phyloP scores from a whole-genome alignment of 2,888 invertebrate genomes.

The Aproaerema taeniolella region DNA sequence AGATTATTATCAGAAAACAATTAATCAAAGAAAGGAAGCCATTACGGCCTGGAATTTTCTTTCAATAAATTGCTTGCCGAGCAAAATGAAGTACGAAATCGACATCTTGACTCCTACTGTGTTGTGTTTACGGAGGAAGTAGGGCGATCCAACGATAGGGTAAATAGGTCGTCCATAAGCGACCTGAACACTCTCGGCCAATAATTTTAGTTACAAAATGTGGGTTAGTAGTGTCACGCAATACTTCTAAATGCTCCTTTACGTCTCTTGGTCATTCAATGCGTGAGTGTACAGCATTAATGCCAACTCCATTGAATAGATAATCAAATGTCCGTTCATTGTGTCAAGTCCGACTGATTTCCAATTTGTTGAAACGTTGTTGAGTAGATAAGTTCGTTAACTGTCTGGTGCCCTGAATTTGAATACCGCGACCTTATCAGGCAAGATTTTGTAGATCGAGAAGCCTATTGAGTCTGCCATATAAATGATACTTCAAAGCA shows the following conservation, averaged over 20 bases:
- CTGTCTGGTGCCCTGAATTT: neutral
- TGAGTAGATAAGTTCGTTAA: neutral
- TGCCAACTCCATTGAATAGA: constrained; percentile 18
- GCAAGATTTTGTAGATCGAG: too few relatives aligned
- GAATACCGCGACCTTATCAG: too few relatives aligned
- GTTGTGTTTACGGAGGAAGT: constrained; percentile 43
- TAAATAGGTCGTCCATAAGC: constrained; percentile 64
- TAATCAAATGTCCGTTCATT: constrained; percentile 20
- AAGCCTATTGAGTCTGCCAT: too few relatives aligned
- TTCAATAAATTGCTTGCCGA: constrained; percentile 6
- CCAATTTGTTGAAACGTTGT: neutral
- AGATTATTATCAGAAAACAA: neutral
- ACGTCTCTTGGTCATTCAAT: constrained; percentile 26
- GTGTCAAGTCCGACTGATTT: constrained; percentile 5
- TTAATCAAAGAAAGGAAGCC: neutral
- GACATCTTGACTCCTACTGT: constrained; percentile 35
- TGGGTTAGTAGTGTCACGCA: constrained; percentile 67
- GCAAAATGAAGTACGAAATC: constrained; percentile 19
- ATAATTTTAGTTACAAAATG: constrained; percentile 57
- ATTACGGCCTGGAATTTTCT: neutral
- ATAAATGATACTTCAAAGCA: too few relatives aligned
- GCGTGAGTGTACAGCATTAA: constrained; percentile 25
- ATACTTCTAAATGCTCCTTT: too few relatives aligned
- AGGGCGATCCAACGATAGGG: constrained; percentile 63
- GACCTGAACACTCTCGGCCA: constrained; percentile 52